Conservation (phyloP, 2,888 invertebrate species). For the Ypsolopha sequella region DNA sequence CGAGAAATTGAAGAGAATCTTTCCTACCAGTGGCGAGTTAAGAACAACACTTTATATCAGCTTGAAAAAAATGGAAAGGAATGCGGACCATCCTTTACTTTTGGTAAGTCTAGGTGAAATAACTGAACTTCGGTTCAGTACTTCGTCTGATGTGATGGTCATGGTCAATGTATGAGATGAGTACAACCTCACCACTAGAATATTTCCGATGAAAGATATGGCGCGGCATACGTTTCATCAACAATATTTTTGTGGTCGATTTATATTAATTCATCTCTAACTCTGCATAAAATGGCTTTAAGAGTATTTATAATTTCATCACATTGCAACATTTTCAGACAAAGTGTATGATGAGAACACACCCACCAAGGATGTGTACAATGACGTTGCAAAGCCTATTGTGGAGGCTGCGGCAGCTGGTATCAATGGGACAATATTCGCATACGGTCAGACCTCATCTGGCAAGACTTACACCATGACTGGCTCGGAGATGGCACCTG, state of each 20-base stretch:
- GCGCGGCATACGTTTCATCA: neutral
- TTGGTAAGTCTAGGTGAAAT: conserved; percentile 34
- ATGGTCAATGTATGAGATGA: too few species aligned
- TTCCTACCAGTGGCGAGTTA: conserved; percentile 72
- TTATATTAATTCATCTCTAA: too few species aligned
- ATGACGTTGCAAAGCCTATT: conserved; percentile 77
- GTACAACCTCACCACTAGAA: too few species aligned
- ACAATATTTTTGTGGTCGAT: neutral
- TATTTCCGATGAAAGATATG: too few species aligned
- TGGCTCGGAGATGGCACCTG: conserved; percentile 76
- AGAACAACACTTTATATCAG: conserved; percentile 70
- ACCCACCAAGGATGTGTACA: conserved; percentile 74
- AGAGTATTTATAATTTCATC: neutral
- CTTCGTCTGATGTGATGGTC: too few species aligned
- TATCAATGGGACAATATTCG: conserved; percentile 90
- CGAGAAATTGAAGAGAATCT: conserved; percentile 73
- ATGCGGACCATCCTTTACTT: conserved; percentile 34
- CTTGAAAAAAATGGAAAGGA: conserved; percentile 64
- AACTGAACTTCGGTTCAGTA: too few species aligned
- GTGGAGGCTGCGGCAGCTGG: conserved; percentile 79
- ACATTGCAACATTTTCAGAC: conserved; percentile 60
- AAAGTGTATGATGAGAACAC: conserved; percentile 75
- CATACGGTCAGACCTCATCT: conserved; percentile 92
- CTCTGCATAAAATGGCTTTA: neutral
- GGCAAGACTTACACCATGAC: conserved; percentile 91